A percentile compares a stretch with the other conserved stretches of the same genome.
Conservation (phyloP, 2,797 vertebrate species). For the Clamator glandarius region DNA sequence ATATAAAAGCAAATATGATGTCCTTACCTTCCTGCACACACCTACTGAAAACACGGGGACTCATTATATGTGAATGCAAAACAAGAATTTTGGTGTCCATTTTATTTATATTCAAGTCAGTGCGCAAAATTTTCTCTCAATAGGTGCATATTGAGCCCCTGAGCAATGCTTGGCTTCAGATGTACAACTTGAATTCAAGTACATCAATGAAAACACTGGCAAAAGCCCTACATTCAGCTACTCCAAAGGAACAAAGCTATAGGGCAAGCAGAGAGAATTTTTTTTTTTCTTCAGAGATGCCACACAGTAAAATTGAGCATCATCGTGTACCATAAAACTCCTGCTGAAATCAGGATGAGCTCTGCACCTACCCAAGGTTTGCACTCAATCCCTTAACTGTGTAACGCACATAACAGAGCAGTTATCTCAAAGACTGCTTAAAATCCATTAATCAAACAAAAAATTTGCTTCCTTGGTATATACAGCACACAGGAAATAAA, state of each 20-base stretch:
- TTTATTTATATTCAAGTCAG: background rate
- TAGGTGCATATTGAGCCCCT: background rate
- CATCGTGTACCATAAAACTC: background rate
- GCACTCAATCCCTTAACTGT: background rate
- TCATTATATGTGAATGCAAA: background rate
- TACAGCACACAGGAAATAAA: background rate
- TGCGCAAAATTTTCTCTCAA: background rate
- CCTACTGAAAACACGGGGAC: background rate
- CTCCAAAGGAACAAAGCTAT: background rate
- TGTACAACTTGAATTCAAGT: background rate
- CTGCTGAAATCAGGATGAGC: rapidly evolving
- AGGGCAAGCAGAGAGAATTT: background rate
- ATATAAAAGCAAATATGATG: background rate
- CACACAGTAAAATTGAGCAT: background rate
- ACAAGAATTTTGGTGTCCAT: background rate
- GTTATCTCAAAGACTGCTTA: background rate
- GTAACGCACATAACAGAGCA: background rate
- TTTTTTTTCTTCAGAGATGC: background rate
- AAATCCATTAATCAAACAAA: background rate
- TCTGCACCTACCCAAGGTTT: background rate
- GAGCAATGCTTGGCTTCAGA: background rate
- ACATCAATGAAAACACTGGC: background rate
- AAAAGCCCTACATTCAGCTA: background rate
- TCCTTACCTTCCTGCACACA: background rate
- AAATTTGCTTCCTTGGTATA: background rate